Evolutionary conservation across 2,888 invertebrate genomes (phyloP).

Genomic region (Ectemnius lituratus): DNA sequence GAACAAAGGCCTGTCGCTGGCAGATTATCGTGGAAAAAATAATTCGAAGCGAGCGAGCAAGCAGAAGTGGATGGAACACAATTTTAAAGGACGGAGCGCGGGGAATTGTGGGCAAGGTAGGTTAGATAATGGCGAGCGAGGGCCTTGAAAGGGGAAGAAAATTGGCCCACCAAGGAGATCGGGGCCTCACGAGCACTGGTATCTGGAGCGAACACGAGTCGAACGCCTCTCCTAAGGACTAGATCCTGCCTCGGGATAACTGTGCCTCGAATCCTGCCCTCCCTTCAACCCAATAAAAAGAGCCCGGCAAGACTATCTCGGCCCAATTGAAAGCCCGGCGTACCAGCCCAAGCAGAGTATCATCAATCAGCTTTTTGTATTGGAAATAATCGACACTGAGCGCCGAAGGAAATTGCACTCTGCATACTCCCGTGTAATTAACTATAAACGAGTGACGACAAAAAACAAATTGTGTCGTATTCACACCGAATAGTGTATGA

Average conservation of each 20-base stretch:
- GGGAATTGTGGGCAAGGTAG: slow-evolving; percentile 26
- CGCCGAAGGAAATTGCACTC: no score
- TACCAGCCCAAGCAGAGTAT: not conserved
- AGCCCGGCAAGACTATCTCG: slow-evolving; percentile 45
- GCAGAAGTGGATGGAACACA: not conserved
- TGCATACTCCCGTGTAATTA: no score
- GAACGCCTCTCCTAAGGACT: slow-evolving; percentile 18
- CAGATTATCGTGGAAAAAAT: no score
- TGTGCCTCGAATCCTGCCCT: not conserved
- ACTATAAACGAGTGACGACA: no score
- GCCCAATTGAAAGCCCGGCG: slow-evolving; percentile 35
- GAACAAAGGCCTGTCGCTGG: no score
- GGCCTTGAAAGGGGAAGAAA: slow-evolving; percentile 35
- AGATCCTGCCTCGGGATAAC: slow-evolving; percentile 29
- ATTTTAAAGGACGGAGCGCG: not conserved
- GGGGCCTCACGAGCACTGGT: slow-evolving; percentile 19
- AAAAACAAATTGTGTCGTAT: no score
- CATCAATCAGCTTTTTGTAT: no score
- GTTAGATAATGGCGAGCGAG: slow-evolving; percentile 45
- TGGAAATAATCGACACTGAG: no score
- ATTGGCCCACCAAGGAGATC: slow-evolving; percentile 51
- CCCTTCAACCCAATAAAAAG: slow-evolving; percentile 21
- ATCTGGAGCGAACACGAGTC: slow-evolving; percentile 24
- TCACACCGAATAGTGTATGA: no score
- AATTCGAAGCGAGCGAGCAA: no score